Base-by-base conservation (phyloP, 2,797 vertebrate genomes). In the Chiroxiphia lanceolata region DNA sequence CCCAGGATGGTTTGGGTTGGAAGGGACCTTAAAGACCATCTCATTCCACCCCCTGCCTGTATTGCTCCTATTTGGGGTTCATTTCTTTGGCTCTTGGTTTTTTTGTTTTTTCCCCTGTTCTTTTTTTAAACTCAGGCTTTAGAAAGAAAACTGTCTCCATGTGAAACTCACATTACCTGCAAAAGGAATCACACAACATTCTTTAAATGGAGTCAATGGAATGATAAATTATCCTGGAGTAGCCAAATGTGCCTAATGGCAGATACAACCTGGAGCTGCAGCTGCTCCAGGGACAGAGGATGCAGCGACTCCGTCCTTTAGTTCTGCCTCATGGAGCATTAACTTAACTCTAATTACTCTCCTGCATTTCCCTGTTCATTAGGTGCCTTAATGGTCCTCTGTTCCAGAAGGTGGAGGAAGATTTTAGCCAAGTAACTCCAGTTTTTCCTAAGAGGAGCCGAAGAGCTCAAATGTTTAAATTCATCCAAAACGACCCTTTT, bases 401-500 rank as follows among this genome's bases (percentile, higher is more conserved):
- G 34, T 57, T 36, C n/a, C 40, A 17, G 75, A 33, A 48, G 45
- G 42, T 27, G 20, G 74, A 61, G 57, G 40, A 79, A 36, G 42
- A 10, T n/a, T 79, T 44, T 19, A 64, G 44, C 45, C 51, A 3
- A 69, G 69, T 13, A 11, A 36, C 74, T 74, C 16, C 45, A 10
- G 0, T 59, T 69, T 48, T 71, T 21, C 34, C 36, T 54, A 9
- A 67, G 65, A 57, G 36, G 29, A 13, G 42, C 16, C 33, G 0
- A 22, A 42, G 38, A 13, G 44, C 70, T 82, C 36, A 38, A 5
- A 9, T 6, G 31, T 12, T 51, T 48, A 44, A 68, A 47, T 63
- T 45, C 9, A 23, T 68, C 22, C 4, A 31, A 54, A 69, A 29
- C 3, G 7, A 2, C 13, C 1, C 0, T 36, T 8, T 48, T 54